Percentiles rank a stretch among this genome's conserved stretches.
Conservation (phyloP, 2,113 vertebrate species). For the Oostethus manadensis region DNA sequence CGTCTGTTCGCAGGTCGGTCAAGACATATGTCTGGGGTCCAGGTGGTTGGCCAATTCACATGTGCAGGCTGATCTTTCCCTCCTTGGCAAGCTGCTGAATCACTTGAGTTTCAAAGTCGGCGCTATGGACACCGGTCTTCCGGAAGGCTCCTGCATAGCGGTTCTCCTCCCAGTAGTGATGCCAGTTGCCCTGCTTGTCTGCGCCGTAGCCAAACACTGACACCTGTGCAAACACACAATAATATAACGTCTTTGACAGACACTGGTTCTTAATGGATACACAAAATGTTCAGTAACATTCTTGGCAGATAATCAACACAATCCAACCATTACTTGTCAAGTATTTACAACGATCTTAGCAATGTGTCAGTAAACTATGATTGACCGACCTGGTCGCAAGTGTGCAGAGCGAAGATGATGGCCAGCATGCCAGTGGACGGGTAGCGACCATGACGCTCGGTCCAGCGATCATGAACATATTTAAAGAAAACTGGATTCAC, state of each 20-base stretch:
- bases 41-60: slow-evolving; percentile 15
- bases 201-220: slow-evolving; percentile 77
- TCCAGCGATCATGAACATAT: slow-evolving; percentile 72
- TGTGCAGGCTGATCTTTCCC: slow-evolving; percentile 72
- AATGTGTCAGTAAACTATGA: background rate
- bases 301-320: too few species aligned
- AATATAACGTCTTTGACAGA: background rate
- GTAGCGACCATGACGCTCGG: slow-evolving; percentile 69
- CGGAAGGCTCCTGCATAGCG: slow-evolving; percentile 69
- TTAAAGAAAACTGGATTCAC: slow-evolving; percentile 73
- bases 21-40: background rate
- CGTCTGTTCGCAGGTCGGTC: background rate
- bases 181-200: slow-evolving; percentile 77
- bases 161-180: slow-evolving; percentile 81
- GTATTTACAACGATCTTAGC: too few species aligned
- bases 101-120: slow-evolving; percentile 66
- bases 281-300: too few species aligned
- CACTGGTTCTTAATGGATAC: background rate
- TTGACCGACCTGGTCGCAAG: slow-evolving; percentile 69
- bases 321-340: too few species aligned
- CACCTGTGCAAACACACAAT: slow-evolving; percentile 57
- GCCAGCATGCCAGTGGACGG: slow-evolving; percentile 77
- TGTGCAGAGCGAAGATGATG: slow-evolving; percentile 73
- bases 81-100: slow-evolving; percentile 59
- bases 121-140: slow-evolving; percentile 71